Conservation (phyloP, 2,888 invertebrate genomes). For the Dendrolimus houi region DNA sequence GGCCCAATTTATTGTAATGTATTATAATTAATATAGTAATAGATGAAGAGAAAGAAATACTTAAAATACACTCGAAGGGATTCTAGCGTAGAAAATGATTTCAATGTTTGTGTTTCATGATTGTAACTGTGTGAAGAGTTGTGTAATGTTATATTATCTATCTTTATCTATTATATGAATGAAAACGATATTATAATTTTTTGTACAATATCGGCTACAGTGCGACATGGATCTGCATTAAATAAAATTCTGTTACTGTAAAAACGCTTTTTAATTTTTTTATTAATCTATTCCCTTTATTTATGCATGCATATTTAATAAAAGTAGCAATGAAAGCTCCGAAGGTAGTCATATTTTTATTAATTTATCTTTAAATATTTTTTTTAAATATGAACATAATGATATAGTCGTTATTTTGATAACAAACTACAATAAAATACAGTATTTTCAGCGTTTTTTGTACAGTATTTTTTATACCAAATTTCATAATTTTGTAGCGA, state of each 20-base stretch:
- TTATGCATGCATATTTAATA: no score
- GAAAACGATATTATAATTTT: slow-evolving; percentile 67
- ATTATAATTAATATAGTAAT: slow-evolving; percentile 62
- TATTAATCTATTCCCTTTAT: slow-evolving; percentile 17
- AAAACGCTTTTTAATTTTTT: slow-evolving; percentile 20
- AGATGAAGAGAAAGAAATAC: slow-evolving; percentile 63
- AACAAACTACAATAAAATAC: no score
- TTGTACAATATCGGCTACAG: slow-evolving; percentile 75
- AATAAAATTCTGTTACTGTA: slow-evolving; percentile 77
- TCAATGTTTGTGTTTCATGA: slow-evolving; percentile 71
- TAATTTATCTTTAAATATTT: no score
- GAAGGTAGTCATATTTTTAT: no score
- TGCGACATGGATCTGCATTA: slow-evolving; percentile 71
- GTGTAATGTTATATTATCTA: slow-evolving; percentile 64
- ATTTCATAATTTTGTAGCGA: no score
- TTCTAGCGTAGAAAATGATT: slow-evolving; percentile 61
- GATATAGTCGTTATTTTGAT: no score
- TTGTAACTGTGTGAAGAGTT: slow-evolving; percentile 68
- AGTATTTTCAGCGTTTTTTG: no score
- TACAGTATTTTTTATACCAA: no score
- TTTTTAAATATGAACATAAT: no score
- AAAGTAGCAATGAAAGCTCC: no score
- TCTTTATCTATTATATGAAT: slow-evolving; percentile 52
- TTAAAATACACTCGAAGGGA: slow-evolving; percentile 54
- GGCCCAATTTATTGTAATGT: slow-evolving; percentile 73